These are phyloP conservation scores for Pampusana beccarii DNA, from an alignment of 2,113 vertebrate genomes.

Conservation along the genomic window DNA sequence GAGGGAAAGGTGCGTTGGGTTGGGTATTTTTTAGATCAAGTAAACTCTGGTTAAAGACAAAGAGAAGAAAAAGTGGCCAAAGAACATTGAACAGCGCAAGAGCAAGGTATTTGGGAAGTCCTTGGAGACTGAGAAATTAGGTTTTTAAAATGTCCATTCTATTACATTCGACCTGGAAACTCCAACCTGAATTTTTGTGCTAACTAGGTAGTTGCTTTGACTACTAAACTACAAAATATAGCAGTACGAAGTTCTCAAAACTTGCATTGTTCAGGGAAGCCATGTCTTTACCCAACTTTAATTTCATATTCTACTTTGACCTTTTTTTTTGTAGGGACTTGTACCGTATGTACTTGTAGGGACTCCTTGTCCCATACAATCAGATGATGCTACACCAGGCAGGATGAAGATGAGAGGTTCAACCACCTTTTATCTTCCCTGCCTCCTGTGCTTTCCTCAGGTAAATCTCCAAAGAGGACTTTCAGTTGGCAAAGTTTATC, in stretches of 20 bases:
- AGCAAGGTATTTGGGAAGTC: neutral
- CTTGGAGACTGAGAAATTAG: neutral
- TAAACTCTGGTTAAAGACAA: neutral
- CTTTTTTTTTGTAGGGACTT: neutral
- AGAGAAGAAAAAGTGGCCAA: neutral
- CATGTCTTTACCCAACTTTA: neutral
- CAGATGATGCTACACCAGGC: neutral
- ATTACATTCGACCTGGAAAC: neutral
- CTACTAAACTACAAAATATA: neutral
- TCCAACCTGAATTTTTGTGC: neutral
- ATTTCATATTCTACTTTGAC: neutral
- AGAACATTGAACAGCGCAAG: neutral
- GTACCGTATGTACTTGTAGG: neutral
- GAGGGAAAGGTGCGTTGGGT: neutral
- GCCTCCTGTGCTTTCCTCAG: neutral
- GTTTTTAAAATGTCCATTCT: neutral
- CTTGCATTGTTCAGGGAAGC: neutral
- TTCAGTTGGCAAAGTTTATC: neutral
- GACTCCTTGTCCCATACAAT: neutral
- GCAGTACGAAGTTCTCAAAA: neutral
- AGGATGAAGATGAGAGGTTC: neutral
- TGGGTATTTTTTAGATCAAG: neutral
- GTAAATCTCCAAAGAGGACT: neutral
- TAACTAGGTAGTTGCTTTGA: neutral
- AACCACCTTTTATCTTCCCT: neutral